Conservation (phyloP, 2,797 vertebrate species). For the Microctenopoma stevenorrisi region DNA sequence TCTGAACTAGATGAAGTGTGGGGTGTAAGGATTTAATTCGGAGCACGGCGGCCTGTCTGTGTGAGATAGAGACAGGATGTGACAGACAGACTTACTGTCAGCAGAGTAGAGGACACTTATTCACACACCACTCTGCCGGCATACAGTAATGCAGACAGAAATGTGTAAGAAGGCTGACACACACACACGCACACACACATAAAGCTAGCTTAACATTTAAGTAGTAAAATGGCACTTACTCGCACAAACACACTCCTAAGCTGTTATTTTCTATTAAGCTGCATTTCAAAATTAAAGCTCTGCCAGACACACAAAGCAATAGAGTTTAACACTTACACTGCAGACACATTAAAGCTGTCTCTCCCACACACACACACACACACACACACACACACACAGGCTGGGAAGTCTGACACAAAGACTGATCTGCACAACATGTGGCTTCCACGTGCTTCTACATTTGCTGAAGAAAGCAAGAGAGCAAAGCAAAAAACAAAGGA, state of each 20-base stretch:
- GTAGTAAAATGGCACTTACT: not conserved
- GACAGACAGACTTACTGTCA: conserved; percentile 68
- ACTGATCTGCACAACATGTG: conserved; percentile 65
- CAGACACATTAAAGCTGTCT: too few species aligned
- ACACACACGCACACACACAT: not conserved
- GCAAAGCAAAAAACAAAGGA: not conserved
- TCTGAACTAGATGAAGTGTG: conserved; percentile 37
- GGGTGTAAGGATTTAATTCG: conserved; percentile 46
- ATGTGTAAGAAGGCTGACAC: conserved; percentile 8
- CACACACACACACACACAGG: not conserved
- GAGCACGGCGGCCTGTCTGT: conserved; percentile 53
- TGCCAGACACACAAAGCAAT: too few species aligned
- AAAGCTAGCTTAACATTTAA: not conserved
- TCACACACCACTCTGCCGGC: conserved; percentile 11
- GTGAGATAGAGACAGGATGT: conserved; percentile 64
- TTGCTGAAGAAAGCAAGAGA: not conserved
- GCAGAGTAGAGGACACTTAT: conserved; percentile 31
- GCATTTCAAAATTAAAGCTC: not conserved
- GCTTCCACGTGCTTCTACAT: conserved; percentile 62
- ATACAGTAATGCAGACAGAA: conserved; percentile 6
- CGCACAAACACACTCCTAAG: conserved; percentile 1
- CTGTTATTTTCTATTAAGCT: not conserved
- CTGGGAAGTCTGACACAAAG: conserved; percentile 52
- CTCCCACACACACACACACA: too few species aligned
- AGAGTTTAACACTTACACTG: too few species aligned